Evolutionary conservation across 2,113 vertebrate species (phyloP).

Genomic region (Brachionichthys hirsutus): DNA sequence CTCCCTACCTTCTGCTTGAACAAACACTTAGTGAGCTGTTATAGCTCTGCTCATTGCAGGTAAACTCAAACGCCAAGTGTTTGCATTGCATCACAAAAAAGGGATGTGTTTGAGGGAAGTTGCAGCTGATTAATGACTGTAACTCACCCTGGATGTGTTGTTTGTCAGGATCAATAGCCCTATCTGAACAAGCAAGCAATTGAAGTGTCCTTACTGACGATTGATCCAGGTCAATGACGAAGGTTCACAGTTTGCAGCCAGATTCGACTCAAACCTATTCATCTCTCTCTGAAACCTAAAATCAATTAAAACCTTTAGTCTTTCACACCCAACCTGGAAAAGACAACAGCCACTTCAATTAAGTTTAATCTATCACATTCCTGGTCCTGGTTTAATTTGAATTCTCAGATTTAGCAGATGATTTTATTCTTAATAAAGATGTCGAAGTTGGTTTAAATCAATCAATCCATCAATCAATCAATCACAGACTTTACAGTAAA

Average conservation of each 20-base stretch:
- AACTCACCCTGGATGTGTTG: slow-evolving; percentile 43
- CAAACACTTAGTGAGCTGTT: slow-evolving; percentile 74
- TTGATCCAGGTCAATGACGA: slow-evolving; percentile 56
- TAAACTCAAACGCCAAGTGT: slow-evolving; percentile 64
- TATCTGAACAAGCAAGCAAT: slow-evolving; percentile 61
- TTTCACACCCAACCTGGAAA: no score
- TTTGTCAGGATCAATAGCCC: slow-evolving; percentile 71
- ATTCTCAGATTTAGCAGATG: no score
- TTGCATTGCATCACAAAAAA: slow-evolving; percentile 47
- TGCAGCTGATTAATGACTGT: slow-evolving; percentile 35
- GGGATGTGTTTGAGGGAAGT: slow-evolving; percentile 53
- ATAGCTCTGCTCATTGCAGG: slow-evolving; percentile 61
- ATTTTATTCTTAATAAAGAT: no score
- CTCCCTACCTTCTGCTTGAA: slow-evolving; percentile 61
- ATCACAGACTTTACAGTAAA: no score
- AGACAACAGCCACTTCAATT: no score
- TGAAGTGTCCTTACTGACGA: slow-evolving; percentile 53
- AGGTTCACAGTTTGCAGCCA: slow-evolving; percentile 39
- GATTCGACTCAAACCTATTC: no score
- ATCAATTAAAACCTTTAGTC: no score
- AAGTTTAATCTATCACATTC: no score
- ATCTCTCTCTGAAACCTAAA: no score
- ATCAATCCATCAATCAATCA: no score
- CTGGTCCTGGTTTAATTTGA: no score
- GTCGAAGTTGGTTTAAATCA: no score